Conservation (phyloP, 2,888 invertebrate genomes). For the Rhagonycha fulva region DNA sequence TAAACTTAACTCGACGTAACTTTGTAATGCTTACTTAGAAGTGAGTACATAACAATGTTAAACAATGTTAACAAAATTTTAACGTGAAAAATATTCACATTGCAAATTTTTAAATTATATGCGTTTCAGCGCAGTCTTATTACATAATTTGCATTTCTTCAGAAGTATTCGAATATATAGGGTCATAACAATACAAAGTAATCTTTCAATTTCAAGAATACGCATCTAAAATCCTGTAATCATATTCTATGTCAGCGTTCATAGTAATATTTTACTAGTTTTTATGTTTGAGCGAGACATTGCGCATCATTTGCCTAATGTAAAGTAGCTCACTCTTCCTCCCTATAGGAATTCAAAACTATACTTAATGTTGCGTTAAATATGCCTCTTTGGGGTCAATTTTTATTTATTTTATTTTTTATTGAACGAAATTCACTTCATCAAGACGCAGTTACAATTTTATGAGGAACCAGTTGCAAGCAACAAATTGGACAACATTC, state of each 20-base stretch:
- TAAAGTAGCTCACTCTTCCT: slow-evolving; percentile 49
- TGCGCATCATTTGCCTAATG: slow-evolving; percentile 54
- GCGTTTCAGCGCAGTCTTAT: slow-evolving; percentile 6
- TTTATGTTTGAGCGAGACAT: slow-evolving; percentile 47
- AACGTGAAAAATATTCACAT: background rate
- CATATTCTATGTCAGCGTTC: slow-evolving; percentile 49
- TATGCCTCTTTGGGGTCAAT: slow-evolving; percentile 38
- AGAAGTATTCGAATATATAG: slow-evolving; percentile 27
- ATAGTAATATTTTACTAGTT: slow-evolving; percentile 48
- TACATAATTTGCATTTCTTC: slow-evolving; percentile 26
- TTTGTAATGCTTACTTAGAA: background rate
- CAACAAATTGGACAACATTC: background rate
- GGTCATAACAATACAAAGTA: slow-evolving; percentile 50
- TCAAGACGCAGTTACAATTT: background rate
- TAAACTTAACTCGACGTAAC: background rate
- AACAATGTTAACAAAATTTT: background rate
- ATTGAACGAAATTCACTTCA: background rate
- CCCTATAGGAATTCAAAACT: slow-evolving; percentile 51
- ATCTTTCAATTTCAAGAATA: slow-evolving; percentile 52
- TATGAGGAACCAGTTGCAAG: background rate
- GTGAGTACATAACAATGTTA: background rate
- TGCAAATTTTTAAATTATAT: slow-evolving; percentile 2
- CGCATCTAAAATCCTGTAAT: slow-evolving; percentile 49
- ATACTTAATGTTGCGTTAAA: slow-evolving; percentile 55
- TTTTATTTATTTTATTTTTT: background rate